Evolutionary conservation across 2,797 vertebrate species (phyloP).

Genomic region (Gallinago stenura): DNA sequence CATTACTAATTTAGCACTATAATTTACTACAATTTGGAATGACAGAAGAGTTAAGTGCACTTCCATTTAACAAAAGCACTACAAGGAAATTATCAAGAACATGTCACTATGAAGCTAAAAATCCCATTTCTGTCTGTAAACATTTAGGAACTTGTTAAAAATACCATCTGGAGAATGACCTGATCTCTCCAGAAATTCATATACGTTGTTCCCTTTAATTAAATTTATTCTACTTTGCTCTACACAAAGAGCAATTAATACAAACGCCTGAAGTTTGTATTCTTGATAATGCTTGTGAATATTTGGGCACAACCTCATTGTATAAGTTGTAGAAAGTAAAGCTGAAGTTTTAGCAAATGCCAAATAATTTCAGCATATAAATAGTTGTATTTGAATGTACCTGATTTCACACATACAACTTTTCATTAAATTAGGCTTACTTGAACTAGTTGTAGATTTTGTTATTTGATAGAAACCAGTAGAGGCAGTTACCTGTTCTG

Average conservation of each 20-base stretch:
- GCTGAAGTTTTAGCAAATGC: neutral
- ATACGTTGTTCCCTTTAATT: neutral
- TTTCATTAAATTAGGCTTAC: neutral
- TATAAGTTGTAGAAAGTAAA: neutral
- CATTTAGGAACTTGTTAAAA: neutral
- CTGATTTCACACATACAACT: neutral
- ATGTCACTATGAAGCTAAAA: neutral
- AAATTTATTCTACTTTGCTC: neutral
- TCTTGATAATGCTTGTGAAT: neutral
- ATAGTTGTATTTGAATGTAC: neutral
- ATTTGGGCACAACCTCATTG: neutral
- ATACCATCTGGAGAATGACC: neutral
- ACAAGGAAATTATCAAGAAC: neutral
- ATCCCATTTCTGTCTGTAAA: neutral
- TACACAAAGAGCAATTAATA: neutral
- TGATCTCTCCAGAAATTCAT: neutral
- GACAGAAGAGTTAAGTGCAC: neutral
- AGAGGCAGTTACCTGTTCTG: neutral
- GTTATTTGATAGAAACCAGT: neutral
- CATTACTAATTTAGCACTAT: constrained; percentile 25
- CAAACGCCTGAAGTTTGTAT: neutral
- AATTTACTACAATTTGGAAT: constrained; percentile 35
- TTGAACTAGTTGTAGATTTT: neutral
- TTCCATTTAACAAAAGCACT: neutral
- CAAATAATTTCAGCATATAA: neutral